A percentile compares a stretch with the other conserved stretches of the same genome.
Conservation (phyloP, 2,888 invertebrate genomes). For the Drosophila barbarae region DNA sequence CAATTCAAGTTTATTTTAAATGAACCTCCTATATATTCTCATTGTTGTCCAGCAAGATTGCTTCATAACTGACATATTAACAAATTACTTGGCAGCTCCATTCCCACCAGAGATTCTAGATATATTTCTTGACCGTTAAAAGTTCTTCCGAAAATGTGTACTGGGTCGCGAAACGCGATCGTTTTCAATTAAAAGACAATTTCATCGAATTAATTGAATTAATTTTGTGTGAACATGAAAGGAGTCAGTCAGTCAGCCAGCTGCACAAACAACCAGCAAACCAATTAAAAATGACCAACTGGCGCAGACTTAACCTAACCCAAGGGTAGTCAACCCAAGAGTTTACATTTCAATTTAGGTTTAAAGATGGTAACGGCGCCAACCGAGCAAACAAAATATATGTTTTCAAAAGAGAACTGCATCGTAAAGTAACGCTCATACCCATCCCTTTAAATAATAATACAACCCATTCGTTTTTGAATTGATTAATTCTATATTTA, state of each 20-base stretch:
- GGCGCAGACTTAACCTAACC: constrained; percentile 22
- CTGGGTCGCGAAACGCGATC: constrained; percentile 50
- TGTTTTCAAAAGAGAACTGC: neutral
- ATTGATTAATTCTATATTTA: constrained; percentile 13
- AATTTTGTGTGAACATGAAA: constrained; percentile 39
- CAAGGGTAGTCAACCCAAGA: constrained; percentile 2
- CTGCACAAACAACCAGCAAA: constrained; percentile 71
- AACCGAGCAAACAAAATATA: neutral
- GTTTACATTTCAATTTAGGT: constrained; percentile 23
- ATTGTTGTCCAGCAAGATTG: constrained; percentile 7
- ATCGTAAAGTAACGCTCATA: neutral
- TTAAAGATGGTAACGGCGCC: neutral
- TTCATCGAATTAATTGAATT: constrained; percentile 73
- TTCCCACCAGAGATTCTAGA: neutral
- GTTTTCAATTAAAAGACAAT: constrained; percentile 72
- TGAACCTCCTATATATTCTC: constrained; percentile 6
- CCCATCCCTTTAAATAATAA: neutral
- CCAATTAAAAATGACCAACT: constrained; percentile 54
- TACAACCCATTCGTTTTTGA: neutral
- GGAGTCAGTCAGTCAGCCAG: constrained; percentile 42
- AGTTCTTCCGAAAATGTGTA: constrained; percentile 6
- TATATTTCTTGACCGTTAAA: constrained; percentile 2
- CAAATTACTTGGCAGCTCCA: neutral
- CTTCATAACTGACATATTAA: neutral
- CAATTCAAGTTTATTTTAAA: constrained; percentile 42